These are phyloP conservation scores for Lepus europaeus DNA, from an alignment of 2,113 vertebrate species.

Conservation along the genomic window DNA sequence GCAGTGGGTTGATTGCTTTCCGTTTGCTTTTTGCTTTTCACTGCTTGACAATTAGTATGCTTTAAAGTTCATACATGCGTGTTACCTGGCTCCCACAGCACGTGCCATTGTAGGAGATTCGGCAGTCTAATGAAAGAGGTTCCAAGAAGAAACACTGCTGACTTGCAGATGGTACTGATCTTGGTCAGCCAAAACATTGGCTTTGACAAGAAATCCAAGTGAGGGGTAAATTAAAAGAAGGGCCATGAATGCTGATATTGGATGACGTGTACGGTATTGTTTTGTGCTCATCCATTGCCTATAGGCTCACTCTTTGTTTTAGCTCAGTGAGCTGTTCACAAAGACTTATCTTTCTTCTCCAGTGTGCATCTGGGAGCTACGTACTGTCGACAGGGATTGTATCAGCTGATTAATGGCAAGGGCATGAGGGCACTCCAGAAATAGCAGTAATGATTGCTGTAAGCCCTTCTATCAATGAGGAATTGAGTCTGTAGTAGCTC, in stretches of 20 bases:
- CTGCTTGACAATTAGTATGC: neutral
- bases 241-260: neutral
- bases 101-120: neutral
- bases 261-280: neutral
- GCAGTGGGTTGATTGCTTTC: conserved; percentile 26
- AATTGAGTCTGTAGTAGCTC: conserved; percentile 65
- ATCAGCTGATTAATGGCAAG: conserved; percentile 87
- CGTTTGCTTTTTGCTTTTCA: conserved; percentile 20
- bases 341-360: conserved; percentile 46
- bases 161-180: neutral
- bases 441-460: conserved; percentile 87
- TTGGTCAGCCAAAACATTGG: neutral
- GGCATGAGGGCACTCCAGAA: conserved; percentile 85
- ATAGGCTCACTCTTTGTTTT: conserved; percentile 32
- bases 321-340: conserved; percentile 62
- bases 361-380: conserved; percentile 63
- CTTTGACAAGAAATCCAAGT: conserved; percentile 2
- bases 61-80: neutral
- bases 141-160: neutral
- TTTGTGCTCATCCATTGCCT: neutral
- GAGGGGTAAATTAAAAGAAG: neutral
- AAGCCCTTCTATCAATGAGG: conserved; percentile 81
- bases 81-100: neutral
- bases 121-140: neutral
- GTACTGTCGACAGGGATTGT: conserved; percentile 69